Evolutionary conservation across 2,797 vertebrate genomes (phyloP), one percentile per base, ranked within the genome.

Genomic region (Denticeps clupeoides): DNA sequence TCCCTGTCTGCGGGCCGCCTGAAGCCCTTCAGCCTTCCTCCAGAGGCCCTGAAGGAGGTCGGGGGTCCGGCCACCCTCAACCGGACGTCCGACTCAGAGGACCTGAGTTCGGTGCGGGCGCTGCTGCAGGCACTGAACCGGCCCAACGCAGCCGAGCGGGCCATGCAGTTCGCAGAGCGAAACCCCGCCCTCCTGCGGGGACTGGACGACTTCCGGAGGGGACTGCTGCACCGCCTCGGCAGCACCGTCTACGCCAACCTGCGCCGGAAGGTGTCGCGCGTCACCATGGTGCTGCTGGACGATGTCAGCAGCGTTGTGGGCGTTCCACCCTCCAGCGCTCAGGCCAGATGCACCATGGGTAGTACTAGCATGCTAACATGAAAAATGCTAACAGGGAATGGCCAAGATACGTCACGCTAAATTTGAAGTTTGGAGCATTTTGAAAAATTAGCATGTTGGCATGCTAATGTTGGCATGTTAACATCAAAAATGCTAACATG

Each of bases 321-420:
- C 0, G 70, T 74, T 27, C 83, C 85, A 13, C 81, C 79, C 19
- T 58, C 75, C 22, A 79, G 73, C 44, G 53, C 52, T 19, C 75
- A 67, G 16, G 86, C 87, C 49, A 75, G 72, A 55, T 92, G 90
- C 65, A 82, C 82, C 15, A 76, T 82, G 41, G 89, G 89, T 85
- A 76, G 85, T 87, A 83, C 35, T 38, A 8, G 5, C 29, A 5
- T 4, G 19, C 19, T 38, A 2, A 8, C 4, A 32, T n/a, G n/a
- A n/a, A n/a, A n/a, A n/a, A n/a, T n/a, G n/a, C n/a, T n/a, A n/a
- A n/a, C n/a, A n/a, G n/a, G n/a, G n/a, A n/a, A n/a, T n/a, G n/a
- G n/a, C n/a, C n/a, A n/a, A n/a, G n/a, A n/a, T n/a, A n/a, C n/a
- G n/a, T n/a, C n/a, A n/a, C n/a, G n/a, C n/a, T n/a, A n/a, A n/a